Conservation (phyloP, 2,888 invertebrate genomes). For the Leptopilina myrica region DNA sequence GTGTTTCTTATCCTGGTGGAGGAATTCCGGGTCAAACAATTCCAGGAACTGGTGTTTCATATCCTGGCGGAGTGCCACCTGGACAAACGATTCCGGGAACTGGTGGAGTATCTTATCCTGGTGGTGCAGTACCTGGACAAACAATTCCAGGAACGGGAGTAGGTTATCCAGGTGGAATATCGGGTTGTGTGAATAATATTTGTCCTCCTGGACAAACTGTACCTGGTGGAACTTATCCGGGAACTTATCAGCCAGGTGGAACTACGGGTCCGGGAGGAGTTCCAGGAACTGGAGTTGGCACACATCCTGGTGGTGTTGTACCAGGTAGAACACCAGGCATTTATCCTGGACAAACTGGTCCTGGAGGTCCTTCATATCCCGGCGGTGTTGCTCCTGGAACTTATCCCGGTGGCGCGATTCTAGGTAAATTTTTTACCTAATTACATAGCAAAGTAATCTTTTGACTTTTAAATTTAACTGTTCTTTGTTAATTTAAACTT, state of each 20-base stretch:
- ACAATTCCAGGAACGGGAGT: not conserved
- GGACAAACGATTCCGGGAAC: not conserved
- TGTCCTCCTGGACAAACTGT: constrained; percentile 42
- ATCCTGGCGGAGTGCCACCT: constrained; percentile 43
- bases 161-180: constrained; percentile 3
- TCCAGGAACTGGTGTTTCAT: constrained; percentile 36
- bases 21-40: constrained; percentile 48
- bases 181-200: not conserved
- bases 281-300: constrained; percentile 27
- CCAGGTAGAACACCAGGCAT: constrained; percentile 41
- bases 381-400: constrained; percentile 36
- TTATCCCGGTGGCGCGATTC: constrained; percentile 42
- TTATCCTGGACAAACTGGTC: constrained; percentile 47
- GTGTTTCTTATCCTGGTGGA: constrained; percentile 48
- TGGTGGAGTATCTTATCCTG: constrained; percentile 50
- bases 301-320: constrained; percentile 29
- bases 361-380: constrained; percentile 42
- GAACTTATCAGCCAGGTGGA: constrained; percentile 39
- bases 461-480: no score
- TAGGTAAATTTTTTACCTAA: constrained; percentile 12
- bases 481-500: no score
- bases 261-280: constrained; percentile 46
- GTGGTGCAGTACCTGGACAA: constrained; percentile 48
- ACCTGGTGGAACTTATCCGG: constrained; percentile 2
- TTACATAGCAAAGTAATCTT: no score